A percentile compares a stretch with the other conserved stretches of the same genome.
Conservation (phyloP, 2,113 vertebrate species). For the Oncorhynchus masou region DNA sequence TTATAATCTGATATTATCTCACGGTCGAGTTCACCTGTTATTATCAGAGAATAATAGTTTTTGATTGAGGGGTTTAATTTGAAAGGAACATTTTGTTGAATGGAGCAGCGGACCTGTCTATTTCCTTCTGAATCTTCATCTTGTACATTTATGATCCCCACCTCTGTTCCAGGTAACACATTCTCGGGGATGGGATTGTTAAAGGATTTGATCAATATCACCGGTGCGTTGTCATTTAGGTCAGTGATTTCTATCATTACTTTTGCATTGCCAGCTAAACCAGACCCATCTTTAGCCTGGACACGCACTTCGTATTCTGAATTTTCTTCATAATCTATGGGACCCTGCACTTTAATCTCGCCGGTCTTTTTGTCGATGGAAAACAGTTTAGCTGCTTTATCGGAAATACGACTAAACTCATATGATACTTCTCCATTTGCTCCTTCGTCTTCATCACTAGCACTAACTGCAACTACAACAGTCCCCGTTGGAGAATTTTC, state of each 20-base stretch:
- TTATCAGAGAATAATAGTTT: conserved; percentile 23
- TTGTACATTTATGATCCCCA: conserved; percentile 16
- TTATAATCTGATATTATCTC: conserved; percentile 25
- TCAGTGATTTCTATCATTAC: conserved; percentile 20
- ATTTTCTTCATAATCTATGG: conserved; percentile 29
- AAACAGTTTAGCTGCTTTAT: conserved; percentile 6
- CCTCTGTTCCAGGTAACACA: conserved; percentile 7
- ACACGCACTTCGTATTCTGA: conserved; percentile 21
- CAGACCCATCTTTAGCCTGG: conserved; percentile 28
- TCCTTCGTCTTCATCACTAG: conserved; percentile 35
- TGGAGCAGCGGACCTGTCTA: conserved; percentile 11
- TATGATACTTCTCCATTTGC: conserved; percentile 31
- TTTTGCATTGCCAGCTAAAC: not conserved
- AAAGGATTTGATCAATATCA: conserved; percentile 15
- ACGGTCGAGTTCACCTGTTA: conserved; percentile 7
- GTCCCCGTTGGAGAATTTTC: conserved; percentile 48
- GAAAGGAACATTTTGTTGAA: conserved; percentile 19
- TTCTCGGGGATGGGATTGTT: conserved; percentile 8
- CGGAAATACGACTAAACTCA: conserved; percentile 8
- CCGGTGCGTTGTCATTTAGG: conserved; percentile 21
- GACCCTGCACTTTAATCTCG: conserved; percentile 15
- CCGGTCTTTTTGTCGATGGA: conserved; percentile 11
- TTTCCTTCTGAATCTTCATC: conserved; percentile 18
- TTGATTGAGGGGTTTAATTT: conserved; percentile 13
- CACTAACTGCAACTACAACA: conserved; percentile 24